Base-by-base conservation (phyloP, 1,140 invertebrate genomes). In the Drosophila subobscura region DNA sequence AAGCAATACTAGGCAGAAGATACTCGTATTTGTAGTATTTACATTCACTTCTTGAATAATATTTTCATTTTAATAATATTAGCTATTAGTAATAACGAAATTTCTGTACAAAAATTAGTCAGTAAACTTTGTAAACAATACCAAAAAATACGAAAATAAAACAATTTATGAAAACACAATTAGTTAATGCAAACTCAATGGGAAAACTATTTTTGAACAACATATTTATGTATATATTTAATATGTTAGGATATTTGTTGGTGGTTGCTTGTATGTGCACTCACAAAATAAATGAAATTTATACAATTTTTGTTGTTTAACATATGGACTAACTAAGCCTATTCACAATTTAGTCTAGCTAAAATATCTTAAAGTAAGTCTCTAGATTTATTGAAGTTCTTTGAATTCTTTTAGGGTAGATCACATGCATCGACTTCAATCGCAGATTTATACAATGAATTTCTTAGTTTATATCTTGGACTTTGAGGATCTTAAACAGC, bases 1-100 rank as follows among this genome's bases (percentile, higher is more conserved):
- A 85, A 80, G 81, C 81, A 75, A 71, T 85, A 77, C 77, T 74
- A 23, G 47, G 55, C 60, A 67, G 74, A 51, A 78, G 52, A 41
- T 63, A 14, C 46, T 46, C 23, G 8, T 46, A 14, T 51, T 46
- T 29, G 8, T 46, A 65, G 78, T 84, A 81, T 86, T 55, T 88
- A 83, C 78, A 89, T 56, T 64, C 54, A 25, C 12, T 7, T 46
- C 29, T 44, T 41, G 10, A 46, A 64, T 54, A 57, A 22, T 47
- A 20, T 60, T 40, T 44, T 44, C 6, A 25, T 27, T 63, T 47
- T 16, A 16, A 47, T 51, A 57, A n/a, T 42, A 22, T 53, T 42
- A 42, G 27, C 8, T 41, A 41, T 57, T 60, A 56, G 40, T 63
- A 50, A 22, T 47, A 37, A 49, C 65, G 66, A 61, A 68, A 42